Evolutionary conservation across 2,797 vertebrate genomes (phyloP).

Genomic region (Dendrocincla tyrannina): DNA sequence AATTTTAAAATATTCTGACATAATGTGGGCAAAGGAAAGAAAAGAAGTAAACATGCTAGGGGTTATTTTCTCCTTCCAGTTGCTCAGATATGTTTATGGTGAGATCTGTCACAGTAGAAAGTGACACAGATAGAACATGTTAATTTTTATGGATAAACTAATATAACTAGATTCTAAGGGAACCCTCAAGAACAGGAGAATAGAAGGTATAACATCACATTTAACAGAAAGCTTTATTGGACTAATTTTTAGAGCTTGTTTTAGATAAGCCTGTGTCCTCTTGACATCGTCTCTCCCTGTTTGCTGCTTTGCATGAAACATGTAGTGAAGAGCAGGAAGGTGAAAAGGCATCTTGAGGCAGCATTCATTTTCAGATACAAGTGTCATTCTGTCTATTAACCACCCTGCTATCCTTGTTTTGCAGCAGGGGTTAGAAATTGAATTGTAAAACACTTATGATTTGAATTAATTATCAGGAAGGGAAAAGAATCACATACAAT

Average conservation of each 20-base stretch:
- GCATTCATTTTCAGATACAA: not conserved
- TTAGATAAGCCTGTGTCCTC: not conserved
- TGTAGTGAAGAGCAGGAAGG: not conserved
- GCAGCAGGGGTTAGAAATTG: not conserved
- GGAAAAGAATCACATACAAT: not conserved
- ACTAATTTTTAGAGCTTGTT: not conserved
- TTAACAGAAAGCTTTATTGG: not conserved
- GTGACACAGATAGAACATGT: not conserved
- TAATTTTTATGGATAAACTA: not conserved
- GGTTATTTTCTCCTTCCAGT: not conserved
- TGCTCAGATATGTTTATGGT: not conserved
- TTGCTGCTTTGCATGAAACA: not conserved
- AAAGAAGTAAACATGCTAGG: not conserved
- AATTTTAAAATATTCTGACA: not conserved
- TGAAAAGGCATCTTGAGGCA: not conserved
- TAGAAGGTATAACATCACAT: not conserved
- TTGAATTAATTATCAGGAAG: not conserved
- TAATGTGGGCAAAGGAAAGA: not conserved
- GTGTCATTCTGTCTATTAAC: not conserved
- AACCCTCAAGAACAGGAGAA: not conserved
- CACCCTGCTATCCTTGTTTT: not conserved
- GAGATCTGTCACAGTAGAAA: not conserved
- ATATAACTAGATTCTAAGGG: not conserved
- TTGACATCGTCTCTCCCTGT: not conserved
- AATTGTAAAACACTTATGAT: not conserved